phyloP scores from a whole-genome alignment of 35 echinoderm and acorn worm genomes.

The Apostichopus californicus region DNA sequence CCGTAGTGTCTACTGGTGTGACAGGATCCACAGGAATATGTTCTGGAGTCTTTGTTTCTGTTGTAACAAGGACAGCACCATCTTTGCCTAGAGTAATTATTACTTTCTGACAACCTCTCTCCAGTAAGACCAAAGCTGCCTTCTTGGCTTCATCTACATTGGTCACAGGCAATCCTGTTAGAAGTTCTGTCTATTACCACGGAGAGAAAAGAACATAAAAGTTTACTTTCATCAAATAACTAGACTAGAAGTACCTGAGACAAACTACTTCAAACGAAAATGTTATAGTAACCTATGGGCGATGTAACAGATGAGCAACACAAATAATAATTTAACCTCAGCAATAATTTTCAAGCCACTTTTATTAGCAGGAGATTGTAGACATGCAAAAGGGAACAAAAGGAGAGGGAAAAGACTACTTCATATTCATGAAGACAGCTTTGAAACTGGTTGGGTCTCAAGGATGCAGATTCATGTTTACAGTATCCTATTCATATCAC shows the following conservation, averaged over 20 bases:
- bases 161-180: constrained; percentile 81
- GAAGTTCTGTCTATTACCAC: constrained; percentile 63
- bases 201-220: neutral
- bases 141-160: constrained; percentile 82
- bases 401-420: too few relatives aligned
- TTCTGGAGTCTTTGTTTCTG: constrained; percentile 54
- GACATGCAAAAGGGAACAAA: too few relatives aligned
- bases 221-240: neutral
- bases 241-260: too few relatives aligned
- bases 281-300: too few relatives aligned
- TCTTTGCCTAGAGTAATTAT: constrained; percentile 87
- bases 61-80: constrained; percentile 65
- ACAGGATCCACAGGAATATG: constrained; percentile 62
- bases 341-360: too few relatives aligned
- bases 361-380: too few relatives aligned
- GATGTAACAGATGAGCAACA: too few relatives aligned
- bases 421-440: neutral
- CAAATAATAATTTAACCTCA: too few relatives aligned
- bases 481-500: too few relatives aligned
- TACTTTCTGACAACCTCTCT: constrained; percentile 80
- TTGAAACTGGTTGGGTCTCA: too few relatives aligned
- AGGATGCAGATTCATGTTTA: too few relatives aligned
- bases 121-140: constrained; percentile 67
- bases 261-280: too few relatives aligned
- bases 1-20: neutral